Evolutionary conservation across 2,113 vertebrate genomes (phyloP).

Genomic region (Scartelaos histophorus): DNA sequence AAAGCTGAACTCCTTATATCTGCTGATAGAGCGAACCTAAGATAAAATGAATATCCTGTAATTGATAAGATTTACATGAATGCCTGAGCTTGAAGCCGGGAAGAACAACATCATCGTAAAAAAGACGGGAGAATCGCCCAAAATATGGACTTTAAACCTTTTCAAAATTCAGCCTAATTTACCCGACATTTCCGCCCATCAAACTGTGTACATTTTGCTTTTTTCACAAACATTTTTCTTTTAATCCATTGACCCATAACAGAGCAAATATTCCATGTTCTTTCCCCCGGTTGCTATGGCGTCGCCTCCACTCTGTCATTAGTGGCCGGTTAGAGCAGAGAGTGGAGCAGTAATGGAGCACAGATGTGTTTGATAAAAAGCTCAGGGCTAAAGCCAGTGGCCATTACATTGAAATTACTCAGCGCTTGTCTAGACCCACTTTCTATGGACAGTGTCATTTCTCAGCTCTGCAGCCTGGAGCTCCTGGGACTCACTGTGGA

Average conservation of each 20-base stretch:
- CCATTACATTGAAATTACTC: slow-evolving; percentile 45
- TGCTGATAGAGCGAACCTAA: too few species aligned
- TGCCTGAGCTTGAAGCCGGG: too few species aligned
- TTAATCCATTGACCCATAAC: background rate
- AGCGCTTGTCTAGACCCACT: slow-evolving; percentile 25
- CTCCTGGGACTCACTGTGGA: slow-evolving; percentile 20
- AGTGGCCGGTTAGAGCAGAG: slow-evolving; percentile 37
- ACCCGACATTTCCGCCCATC: too few species aligned
- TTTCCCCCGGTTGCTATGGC: background rate
- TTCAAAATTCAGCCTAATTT: too few species aligned
- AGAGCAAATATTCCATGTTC: background rate
- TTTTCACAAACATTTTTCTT: background rate
- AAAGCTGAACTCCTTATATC: too few species aligned
- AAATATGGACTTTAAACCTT: too few species aligned
- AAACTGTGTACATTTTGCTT: too few species aligned
- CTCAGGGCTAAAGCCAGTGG: slow-evolving; percentile 26
- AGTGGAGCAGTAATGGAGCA: slow-evolving; percentile 49
- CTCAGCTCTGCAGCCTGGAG: slow-evolving; percentile 21
- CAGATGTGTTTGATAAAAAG: slow-evolving; percentile 47
- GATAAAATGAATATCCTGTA: too few species aligned
- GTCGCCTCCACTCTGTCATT: slow-evolving; percentile 29
- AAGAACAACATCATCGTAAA: too few species aligned
- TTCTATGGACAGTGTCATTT: slow-evolving; percentile 28
- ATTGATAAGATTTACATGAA: too few species aligned
- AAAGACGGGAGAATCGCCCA: too few species aligned